Evolutionary conservation across 2,113 vertebrate genomes (phyloP).

Genomic region (Acrocephalus kingi): DNA sequence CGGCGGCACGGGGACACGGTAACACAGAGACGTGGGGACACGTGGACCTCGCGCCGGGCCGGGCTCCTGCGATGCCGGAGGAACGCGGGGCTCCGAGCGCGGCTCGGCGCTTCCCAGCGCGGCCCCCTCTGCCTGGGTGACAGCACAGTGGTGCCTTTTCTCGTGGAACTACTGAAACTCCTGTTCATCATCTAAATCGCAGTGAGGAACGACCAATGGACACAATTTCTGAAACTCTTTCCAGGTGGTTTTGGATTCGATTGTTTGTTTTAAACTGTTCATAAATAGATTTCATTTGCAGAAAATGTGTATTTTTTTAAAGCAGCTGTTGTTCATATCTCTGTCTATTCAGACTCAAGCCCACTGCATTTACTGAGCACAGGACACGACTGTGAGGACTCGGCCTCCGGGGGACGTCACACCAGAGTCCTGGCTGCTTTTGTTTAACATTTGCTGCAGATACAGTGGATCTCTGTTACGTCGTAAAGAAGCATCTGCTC

Average conservation of each 20-base stretch:
- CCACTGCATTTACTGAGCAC: not conserved
- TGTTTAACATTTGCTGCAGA: not conserved
- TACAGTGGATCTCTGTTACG: rapidly evolving
- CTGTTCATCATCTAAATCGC: not conserved
- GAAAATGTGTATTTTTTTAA: not conserved
- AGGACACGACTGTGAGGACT: not conserved
- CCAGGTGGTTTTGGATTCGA: not conserved
- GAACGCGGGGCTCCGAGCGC: not conserved
- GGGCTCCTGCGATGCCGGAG: too few species aligned
- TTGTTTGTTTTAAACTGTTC: not conserved
- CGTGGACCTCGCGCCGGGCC: not conserved
- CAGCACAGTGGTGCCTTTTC: not conserved
- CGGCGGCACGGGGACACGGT: too few species aligned
- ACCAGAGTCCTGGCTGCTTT: not conserved
- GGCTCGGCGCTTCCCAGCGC: not conserved
- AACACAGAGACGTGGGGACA: not conserved
- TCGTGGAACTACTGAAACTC: not conserved
- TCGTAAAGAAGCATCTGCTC: not conserved
- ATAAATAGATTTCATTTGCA: not conserved
- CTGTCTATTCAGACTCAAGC: not conserved
- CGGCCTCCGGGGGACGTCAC: not conserved
- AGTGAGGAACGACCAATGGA: not conserved
- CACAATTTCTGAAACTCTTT: not conserved
- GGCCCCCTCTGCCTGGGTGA: not conserved
- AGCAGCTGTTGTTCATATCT: not conserved